A percentile compares a stretch with the other conserved stretches of the same genome.
phyloP scores from a whole-genome alignment of 2,797 vertebrate species.

The Danio aesculapii region DNA sequence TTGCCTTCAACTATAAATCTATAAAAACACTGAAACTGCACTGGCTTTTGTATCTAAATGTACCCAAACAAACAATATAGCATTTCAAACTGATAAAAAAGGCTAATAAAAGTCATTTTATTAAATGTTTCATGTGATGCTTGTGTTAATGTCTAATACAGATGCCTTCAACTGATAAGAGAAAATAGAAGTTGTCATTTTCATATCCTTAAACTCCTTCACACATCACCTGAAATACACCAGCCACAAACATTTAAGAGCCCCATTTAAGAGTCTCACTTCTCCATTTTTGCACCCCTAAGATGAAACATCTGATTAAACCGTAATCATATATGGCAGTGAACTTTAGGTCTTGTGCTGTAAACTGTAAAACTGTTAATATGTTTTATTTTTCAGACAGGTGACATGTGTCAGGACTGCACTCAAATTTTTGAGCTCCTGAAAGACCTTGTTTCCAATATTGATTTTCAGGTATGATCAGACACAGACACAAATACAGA shows the following conservation, averaged over 20 bases:
- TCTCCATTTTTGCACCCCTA: conserved; percentile 32
- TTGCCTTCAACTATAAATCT: too few species aligned
- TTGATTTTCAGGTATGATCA: conserved; percentile 73
- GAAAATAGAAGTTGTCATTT: conserved; percentile 7
- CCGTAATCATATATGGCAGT: neutral
- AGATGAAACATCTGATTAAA: neutral
- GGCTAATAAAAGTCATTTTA: too few species aligned
- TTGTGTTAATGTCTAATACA: neutral
- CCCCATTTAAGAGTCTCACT: conserved; percentile 32
- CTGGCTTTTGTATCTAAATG: too few species aligned
- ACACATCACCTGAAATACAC: conserved; percentile 32
- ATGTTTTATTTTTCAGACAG: conserved; percentile 60
- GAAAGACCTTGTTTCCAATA: conserved; percentile 72
- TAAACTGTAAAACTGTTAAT: neutral
- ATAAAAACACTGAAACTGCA: too few species aligned
- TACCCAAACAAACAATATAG: too few species aligned
- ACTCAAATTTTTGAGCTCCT: conserved; percentile 75
- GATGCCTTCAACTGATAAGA: neutral
- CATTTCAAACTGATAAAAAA: too few species aligned
- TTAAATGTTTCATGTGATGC: too few species aligned
- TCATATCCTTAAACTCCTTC: conserved; percentile 26
- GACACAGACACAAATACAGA: neutral
- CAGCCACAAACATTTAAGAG: neutral
- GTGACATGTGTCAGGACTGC: conserved; percentile 78
- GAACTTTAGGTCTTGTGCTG: too few species aligned